Evolutionary conservation across 53 echinoderm and acorn worm species (phyloP).

Genomic region (Echinarachnius parma): DNA sequence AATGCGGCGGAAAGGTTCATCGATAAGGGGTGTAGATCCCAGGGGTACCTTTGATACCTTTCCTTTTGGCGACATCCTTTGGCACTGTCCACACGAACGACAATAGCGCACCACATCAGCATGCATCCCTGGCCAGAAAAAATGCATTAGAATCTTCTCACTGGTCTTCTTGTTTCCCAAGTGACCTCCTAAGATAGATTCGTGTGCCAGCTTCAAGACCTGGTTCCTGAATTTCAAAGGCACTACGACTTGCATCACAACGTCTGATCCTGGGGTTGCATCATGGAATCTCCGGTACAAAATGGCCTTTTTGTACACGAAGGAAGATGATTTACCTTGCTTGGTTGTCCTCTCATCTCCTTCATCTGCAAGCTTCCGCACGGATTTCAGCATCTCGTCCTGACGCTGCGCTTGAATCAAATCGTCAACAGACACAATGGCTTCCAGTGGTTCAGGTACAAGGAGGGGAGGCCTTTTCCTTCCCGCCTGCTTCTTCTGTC

Average conservation of each 20-base stretch:
- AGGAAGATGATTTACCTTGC: constrained; percentile 7
- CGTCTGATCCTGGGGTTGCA: constrained; percentile 19
- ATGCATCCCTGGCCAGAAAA: constrained; percentile 18
- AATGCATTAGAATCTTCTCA: no score
- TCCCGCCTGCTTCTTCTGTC: constrained; percentile 21
- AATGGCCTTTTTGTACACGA: neutral
- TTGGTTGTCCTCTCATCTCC: constrained; percentile 8
- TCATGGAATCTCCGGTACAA: neutral
- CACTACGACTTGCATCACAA: constrained; percentile 25
- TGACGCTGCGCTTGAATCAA: constrained; percentile 12
- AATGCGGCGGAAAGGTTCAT: constrained; percentile 25
- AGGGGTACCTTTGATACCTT: constrained; percentile 22
- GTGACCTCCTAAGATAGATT: no score
- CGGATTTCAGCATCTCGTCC: constrained; percentile 5
- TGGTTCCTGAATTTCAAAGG: constrained; percentile 26
- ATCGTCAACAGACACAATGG: constrained; percentile 11
- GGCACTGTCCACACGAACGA: constrained; percentile 30
- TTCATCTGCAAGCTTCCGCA: neutral
- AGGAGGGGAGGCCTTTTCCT: neutral
- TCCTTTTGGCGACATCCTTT: constrained; percentile 18
- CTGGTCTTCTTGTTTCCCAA: no score
- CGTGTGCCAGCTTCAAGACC: constrained; percentile 32
- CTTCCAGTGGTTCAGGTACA: constrained; percentile 21
- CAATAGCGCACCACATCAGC: constrained; percentile 22
- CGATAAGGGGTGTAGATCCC: constrained; percentile 31